Conservation (phyloP, 2,797 vertebrate species). For the Premnoplex brunnescens region DNA sequence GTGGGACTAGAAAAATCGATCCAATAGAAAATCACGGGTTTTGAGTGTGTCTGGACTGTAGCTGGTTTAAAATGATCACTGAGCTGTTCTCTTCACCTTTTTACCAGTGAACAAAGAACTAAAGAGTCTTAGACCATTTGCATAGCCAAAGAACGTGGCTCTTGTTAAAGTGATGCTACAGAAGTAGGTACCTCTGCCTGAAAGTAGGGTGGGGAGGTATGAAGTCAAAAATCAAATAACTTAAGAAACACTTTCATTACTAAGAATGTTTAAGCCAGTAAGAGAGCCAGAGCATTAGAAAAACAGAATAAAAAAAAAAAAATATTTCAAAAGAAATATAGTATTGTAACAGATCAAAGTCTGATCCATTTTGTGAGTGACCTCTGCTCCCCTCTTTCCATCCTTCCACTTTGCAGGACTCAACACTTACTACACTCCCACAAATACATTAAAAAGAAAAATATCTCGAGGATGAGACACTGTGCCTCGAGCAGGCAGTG, state of each 20-base stretch:
- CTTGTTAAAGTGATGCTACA: not conserved
- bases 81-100: not conserved
- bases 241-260: not conserved
- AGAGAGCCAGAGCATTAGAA: not conserved
- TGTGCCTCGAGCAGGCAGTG: not conserved
- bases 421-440: not conserved
- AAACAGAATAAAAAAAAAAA: not conserved
- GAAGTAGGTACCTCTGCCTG: not conserved
- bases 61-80: not conserved
- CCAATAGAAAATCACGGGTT: not conserved
- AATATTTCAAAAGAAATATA: not conserved
- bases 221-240: not conserved
- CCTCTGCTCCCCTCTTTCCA: not conserved
- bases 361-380: not conserved
- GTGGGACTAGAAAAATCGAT: not conserved
- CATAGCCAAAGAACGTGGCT: not conserved
- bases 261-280: not conserved
- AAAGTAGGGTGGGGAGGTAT: not conserved
- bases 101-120: not conserved
- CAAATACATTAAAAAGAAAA: not conserved
- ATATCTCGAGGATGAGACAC: not conserved
- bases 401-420: not conserved
- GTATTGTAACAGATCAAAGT: not conserved
- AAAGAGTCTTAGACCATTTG: not conserved
- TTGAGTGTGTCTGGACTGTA: not conserved